Evolutionary conservation across 35 echinoderm and acorn worm species (phyloP), one percentile per base, ranked within the genome.

Genomic region (Ophioderma brevispina): DNA sequence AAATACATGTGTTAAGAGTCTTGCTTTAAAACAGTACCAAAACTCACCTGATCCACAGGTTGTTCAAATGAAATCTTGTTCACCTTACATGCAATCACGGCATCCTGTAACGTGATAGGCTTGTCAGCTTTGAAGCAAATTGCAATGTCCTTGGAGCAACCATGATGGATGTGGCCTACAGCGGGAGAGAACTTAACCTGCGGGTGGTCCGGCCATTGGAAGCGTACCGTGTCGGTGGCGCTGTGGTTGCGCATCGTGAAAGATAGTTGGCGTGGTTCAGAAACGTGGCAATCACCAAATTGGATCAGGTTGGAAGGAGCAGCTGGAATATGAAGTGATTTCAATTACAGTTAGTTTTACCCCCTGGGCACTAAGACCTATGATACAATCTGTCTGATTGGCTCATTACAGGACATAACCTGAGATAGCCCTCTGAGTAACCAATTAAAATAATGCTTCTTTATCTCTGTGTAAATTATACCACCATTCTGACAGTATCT

Each of bases 201-300:
- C 3, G 83, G 50, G 52, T 95, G 90, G 43, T 99, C 97, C 4
- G 97, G 97, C 97, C 97, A 99, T 80, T 99, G 97, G 97, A 99
- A 99, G 52, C 97, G 90, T 30, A 99, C 81, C 25, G 93, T 92
- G 79, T 95, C 94, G 0, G 82, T 40, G 17, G 79, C 35, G 36
- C 91, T 99, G 91, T 99, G 93, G 82, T 99, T 99, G 52, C 94
- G 95, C 76, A 99, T 95, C 0, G 97, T 94, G 82, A 99, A 99
- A 76, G 84, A 90, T 32, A 95, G 64, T 56, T 85, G 91, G 63
- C 91, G 91, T 35, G 89, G 81, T 43, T 99, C 97, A 25, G 82
- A 85, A 35, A 99, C 87, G 85, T 99, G 90, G 79, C 94, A 95
- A 91, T 99, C 93, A 36, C 97, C 90, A 88, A 99, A 99, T 13